phyloP scores from a whole-genome alignment of 1,140 invertebrate species.

The Oryctes rhinoceros region DNA sequence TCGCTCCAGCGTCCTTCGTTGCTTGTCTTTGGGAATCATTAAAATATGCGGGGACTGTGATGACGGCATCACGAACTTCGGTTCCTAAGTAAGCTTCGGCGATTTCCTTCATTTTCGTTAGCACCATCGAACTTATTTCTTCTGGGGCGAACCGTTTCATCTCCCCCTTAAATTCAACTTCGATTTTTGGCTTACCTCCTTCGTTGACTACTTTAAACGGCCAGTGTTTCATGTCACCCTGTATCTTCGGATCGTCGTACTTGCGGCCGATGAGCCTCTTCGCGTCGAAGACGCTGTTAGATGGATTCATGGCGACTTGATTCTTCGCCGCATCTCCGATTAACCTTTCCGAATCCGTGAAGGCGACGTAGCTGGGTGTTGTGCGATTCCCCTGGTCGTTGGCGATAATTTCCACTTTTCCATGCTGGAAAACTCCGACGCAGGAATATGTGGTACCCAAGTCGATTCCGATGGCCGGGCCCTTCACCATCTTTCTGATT shows the following conservation, averaged over 20 bases:
- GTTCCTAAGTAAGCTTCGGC: constrained; percentile 68
- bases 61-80: constrained; percentile 66
- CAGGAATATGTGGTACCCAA: constrained; percentile 89
- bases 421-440: constrained; percentile 89
- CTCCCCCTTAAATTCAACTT: constrained; percentile 78
- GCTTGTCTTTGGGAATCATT: constrained; percentile 75
- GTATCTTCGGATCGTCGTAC: constrained; percentile 74
- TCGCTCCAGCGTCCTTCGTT: constrained; percentile 72
- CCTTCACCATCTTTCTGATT: constrained; percentile 11
- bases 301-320: constrained; percentile 88
- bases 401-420: constrained; percentile 91
- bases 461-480: constrained; percentile 84
- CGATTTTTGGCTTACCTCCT: constrained; percentile 73
- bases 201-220: constrained; percentile 77
- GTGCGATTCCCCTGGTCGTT: constrained; percentile 96
- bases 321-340: constrained; percentile 98
- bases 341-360: constrained; percentile 94
- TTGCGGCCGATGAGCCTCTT: constrained; percentile 67
- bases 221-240: constrained; percentile 78
- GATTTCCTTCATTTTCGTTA: constrained; percentile 69
- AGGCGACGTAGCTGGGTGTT: constrained; percentile 96
- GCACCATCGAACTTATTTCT: constrained; percentile 75
- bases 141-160: constrained; percentile 76
- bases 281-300: constrained; percentile 82
- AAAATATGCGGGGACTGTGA: constrained; percentile 73